Evolutionary conservation across 92 coral and sea anemone species (phyloP).

Genomic region (Nematostella vectensis): DNA sequence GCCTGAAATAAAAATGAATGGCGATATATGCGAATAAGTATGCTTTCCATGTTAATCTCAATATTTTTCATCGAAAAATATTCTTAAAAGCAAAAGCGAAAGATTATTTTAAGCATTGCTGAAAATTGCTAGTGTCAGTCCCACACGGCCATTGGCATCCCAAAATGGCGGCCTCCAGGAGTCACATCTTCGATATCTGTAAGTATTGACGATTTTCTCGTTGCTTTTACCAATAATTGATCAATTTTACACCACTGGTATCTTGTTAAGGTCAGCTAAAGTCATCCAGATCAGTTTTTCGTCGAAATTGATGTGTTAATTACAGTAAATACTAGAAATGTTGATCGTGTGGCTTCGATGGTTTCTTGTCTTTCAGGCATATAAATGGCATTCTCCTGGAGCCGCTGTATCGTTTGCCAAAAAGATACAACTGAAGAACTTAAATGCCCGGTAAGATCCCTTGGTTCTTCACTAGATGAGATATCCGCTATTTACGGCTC

Average conservation of each 20-base stretch:
- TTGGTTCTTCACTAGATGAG: constrained; percentile 25
- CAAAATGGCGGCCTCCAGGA: constrained; percentile 32
- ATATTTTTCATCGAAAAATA: constrained; percentile 8
- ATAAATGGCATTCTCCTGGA: constrained; percentile 28
- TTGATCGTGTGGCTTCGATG: constrained; percentile 5
- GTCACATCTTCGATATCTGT: constrained; percentile 20
- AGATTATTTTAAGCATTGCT: constrained; percentile 16
- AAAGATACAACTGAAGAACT: constrained; percentile 41
- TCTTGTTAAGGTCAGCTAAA: too few species aligned
- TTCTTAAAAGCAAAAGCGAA: background rate
- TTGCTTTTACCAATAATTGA: too few species aligned
- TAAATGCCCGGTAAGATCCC: constrained; percentile 43
- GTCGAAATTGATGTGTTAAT: too few species aligned
- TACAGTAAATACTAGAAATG: background rate
- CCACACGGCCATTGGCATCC: constrained; percentile 21
- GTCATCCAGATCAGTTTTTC: too few species aligned
- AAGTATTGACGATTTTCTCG: too few species aligned
- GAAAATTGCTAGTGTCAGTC: constrained; percentile 17
- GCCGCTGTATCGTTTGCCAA: constrained; percentile 35
- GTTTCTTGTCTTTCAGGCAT: constrained; percentile 3
- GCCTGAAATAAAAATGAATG: constrained; percentile 2
- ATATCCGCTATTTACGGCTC: constrained; percentile 32
- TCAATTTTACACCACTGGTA: too few species aligned
- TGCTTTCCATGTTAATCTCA: too few species aligned
- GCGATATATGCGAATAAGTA: too few species aligned